Evolutionary conservation across 2,888 invertebrate genomes (phyloP), one percentile per base, ranked within the genome.

Genomic region (Melinopterus prodromus): DNA sequence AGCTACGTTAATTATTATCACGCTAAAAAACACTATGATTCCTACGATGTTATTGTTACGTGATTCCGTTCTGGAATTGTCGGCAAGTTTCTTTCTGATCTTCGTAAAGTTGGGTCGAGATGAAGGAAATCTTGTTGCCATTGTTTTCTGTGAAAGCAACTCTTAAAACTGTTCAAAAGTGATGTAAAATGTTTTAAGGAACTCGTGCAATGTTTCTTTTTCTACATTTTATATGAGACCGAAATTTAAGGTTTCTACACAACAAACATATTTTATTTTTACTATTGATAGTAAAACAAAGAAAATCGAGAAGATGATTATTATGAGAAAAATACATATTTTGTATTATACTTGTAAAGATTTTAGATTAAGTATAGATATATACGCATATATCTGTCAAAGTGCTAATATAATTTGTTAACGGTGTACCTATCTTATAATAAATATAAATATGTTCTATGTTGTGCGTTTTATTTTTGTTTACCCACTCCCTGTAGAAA

Each of bases 391-490:
- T 53, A 53, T 53, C 53, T 53, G 53, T 74, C 81, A 81, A 81
- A 81, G 81, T 81, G 81, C 81, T 81, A 81, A 81, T 81, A 81
- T 79, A 81, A 81, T 77, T 74, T 81, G 81, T 81, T 81, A 81
- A 77, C 72, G 79, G 81, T 81, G 79, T 81, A 53, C 53, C 53
- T 53, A 81, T 81, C 79, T 81, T 81, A 81, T 81, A 77, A 79
- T 80, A 81, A 78, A 79, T 77, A 79, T 77, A 81, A 79, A 81
- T 79, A 80, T 80, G 78, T 80, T 78, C 78, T 36, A 36, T 74
- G 35, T 35, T n/a, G 35, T 6, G 7, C 2, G 37, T 74, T 74
- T 74, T 26, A 14, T n/a, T 26, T 36, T 36, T 53, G 9, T 12
- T 53, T 53, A 53, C 12, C 53, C 9, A 9, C 9, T 53, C 12